Evolutionary conservation across 2,888 invertebrate species (phyloP).

Genomic region (Tillus elongatus): DNA sequence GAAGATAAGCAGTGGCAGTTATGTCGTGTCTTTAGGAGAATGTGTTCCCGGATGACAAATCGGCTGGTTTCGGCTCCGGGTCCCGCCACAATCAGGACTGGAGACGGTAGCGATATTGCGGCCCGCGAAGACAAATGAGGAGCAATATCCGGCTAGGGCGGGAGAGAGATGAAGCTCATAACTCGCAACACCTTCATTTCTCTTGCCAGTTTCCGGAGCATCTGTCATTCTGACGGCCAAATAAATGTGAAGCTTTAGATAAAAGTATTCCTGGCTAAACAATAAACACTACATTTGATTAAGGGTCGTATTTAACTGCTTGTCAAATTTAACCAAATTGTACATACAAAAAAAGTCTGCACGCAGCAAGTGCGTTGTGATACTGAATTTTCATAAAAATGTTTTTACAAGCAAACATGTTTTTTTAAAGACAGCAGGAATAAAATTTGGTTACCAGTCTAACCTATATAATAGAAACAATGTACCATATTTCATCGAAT

Average conservation of each 20-base stretch:
- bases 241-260: slow-evolving; percentile 1
- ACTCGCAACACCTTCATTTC: slow-evolving; percentile 38
- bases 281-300: too few species aligned
- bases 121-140: slow-evolving; percentile 22
- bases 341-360: too few species aligned
- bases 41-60: slow-evolving; percentile 37
- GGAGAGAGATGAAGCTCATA: slow-evolving; percentile 37
- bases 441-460: too few species aligned
- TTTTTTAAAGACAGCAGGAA: too few species aligned
- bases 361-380: too few species aligned
- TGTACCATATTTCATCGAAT: too few species aligned
- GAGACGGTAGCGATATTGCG: slow-evolving; percentile 6
- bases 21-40: too few species aligned
- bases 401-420: too few species aligned
- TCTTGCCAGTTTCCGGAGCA: slow-evolving; percentile 28
- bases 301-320: background rate
- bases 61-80: slow-evolving; percentile 33
- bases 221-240: slow-evolving; percentile 24
- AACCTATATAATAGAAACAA: too few species aligned
- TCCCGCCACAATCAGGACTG: slow-evolving; percentile 32
- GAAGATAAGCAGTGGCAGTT: too few species aligned
- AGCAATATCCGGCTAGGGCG: slow-evolving; percentile 39
- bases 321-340: slow-evolving; percentile 10
- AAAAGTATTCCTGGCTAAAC: slow-evolving; percentile 1
- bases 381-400: too few species aligned